Conservation (phyloP, 2,113 vertebrate species). For the Spizaetus ornatus region DNA sequence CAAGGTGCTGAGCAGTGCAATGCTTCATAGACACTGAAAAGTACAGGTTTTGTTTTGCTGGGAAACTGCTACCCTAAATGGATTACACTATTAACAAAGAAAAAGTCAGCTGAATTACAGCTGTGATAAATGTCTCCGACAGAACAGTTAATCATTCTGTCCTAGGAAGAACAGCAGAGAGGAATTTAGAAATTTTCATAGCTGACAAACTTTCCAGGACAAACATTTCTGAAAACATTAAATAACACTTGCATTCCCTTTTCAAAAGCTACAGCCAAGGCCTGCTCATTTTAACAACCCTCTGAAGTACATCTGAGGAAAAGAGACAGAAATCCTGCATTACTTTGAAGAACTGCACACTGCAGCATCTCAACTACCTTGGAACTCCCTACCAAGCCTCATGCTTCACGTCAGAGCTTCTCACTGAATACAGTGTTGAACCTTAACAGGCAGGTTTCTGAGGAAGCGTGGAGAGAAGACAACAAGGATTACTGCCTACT, state of each 20-base stretch:
- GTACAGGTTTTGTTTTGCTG: background rate
- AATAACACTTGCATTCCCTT: background rate
- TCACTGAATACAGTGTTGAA: background rate
- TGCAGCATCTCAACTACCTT: background rate
- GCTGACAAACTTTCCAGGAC: background rate
- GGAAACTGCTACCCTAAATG: background rate
- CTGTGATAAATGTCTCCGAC: background rate
- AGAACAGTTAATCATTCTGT: background rate
- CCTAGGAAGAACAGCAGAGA: background rate
- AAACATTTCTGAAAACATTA: background rate
- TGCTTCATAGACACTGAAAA: background rate
- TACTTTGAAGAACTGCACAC: background rate
- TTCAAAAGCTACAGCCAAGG: background rate
- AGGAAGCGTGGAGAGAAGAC: background rate
- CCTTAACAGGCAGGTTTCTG: background rate
- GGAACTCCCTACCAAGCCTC: background rate
- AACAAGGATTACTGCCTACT: background rate
- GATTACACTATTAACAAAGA: background rate
- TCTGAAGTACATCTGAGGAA: background rate
- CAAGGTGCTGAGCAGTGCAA: background rate
- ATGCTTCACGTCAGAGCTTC: fast-evolving
- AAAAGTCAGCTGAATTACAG: background rate
- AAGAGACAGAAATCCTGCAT: background rate
- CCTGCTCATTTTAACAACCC: background rate
- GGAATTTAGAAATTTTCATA: background rate